Evolutionary conservation across 2,113 vertebrate genomes (phyloP).

Genomic region (Sterna hirundo): DNA sequence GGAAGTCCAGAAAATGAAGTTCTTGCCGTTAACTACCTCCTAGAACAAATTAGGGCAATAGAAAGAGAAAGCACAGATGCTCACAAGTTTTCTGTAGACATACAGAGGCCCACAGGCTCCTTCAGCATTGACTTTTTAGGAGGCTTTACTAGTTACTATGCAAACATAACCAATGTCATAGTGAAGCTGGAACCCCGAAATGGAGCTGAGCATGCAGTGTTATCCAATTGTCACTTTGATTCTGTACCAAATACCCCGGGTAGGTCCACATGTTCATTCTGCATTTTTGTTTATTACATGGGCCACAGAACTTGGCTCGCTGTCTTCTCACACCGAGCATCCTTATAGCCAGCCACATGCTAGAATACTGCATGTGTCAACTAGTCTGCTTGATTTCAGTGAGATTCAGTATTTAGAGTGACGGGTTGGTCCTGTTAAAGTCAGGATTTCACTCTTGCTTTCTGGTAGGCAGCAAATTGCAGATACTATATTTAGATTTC

Average conservation of each 20-base stretch:
- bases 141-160: conserved; percentile 96
- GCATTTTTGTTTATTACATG: rapidly evolving
- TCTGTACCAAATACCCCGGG: conserved; percentile 92
- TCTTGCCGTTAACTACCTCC: conserved; percentile 87
- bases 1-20: conserved; percentile 94
- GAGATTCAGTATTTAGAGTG: neutral
- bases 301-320: neutral
- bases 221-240: conserved; percentile 98
- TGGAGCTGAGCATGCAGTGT: conserved; percentile 86
- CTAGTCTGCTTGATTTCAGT: neutral
- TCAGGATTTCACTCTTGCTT: neutral
- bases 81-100: conserved; percentile 83
- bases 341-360: neutral
- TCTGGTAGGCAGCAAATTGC: neutral
- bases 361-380: neutral
- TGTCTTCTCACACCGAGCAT: neutral
- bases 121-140: conserved; percentile 97
- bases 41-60: conserved; percentile 87
- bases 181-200: conserved; percentile 88
- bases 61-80: conserved; percentile 71
- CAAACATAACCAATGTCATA: conserved; percentile 90
- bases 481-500: neutral
- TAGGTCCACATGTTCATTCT: conserved; percentile 48
- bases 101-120: conserved; percentile 91
- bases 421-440: neutral